Evolutionary conservation across 2,113 vertebrate species (phyloP), one percentile per base, ranked within the genome.

Genomic region (Amia ocellicauda): DNA sequence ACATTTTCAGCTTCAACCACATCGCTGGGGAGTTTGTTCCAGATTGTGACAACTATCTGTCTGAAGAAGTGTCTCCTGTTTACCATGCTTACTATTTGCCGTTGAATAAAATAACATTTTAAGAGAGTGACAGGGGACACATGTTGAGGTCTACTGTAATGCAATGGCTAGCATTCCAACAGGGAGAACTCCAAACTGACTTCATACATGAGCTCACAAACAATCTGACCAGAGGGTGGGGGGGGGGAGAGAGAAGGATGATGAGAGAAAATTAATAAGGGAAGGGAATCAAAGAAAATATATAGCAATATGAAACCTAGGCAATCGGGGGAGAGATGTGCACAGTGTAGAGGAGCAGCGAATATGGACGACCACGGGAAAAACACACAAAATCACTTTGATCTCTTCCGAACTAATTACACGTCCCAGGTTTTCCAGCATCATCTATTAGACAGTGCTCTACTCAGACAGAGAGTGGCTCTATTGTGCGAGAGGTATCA

Each of bases 331-430:
- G 8, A 17, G 43, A 14, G 43, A 14, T 47, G 10, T 16, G 43
- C 43, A 13, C 43, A 47, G 9, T n/a, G 13, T 16, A 2, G 31
- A 36, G 43, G 8, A 47, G n/a, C 8, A 47, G n/a, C 10, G 10
- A 14, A 14, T 14, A 47, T 16, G 43, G 43, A 47, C 43, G 16
- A n/a, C n/a, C n/a, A n/a, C n/a, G n/a, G n/a, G n/a, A n/a, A n/a
- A n/a, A n/a, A n/a, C n/a, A n/a, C 3, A 47, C 9, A n/a, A 47
- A n/a, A 47, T 4, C 43, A 47, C 43, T 47, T 47, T 47, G 43
- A 47, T 47, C 43, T 47, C 43, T 47, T 47, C 8, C 10, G 43
- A 47, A 47, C 13, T 47, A 47, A 47, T 47, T 47, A 47, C 43
- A 13, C 13, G 4, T 47, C 3, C 14, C 43, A 14, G 43, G 43